Evolutionary conservation across 2,888 invertebrate genomes (phyloP).

Genomic region (Phengaris arion): DNA sequence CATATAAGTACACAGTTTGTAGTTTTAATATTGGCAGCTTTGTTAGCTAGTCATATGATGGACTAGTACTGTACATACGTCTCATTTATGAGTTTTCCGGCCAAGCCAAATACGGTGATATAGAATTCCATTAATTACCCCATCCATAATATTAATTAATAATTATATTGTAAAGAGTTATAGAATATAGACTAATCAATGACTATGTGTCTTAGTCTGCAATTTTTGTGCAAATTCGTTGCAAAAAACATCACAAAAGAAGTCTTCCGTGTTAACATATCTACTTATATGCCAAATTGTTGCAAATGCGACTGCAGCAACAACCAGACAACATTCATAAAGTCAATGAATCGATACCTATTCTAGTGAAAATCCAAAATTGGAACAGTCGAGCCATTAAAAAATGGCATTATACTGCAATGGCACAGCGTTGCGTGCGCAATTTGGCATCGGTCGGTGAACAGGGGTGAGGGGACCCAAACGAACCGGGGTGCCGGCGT

Average conservation of each 20-base stretch:
- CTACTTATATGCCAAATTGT: neutral
- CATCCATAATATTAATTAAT: neutral
- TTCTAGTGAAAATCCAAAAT: neutral
- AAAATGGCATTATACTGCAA: slow-evolving; percentile 40
- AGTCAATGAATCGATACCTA: neutral
- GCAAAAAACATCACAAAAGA: no score
- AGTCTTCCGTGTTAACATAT: no score
- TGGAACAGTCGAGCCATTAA: slow-evolving; percentile 11
- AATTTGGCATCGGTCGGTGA: slow-evolving; percentile 46
- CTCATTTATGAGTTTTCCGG: slow-evolving; percentile 6
- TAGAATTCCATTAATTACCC: neutral
- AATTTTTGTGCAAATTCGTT: neutral
- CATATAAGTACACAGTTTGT: neutral
- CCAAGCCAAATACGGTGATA: slow-evolving; percentile 8
- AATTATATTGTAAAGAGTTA: neutral
- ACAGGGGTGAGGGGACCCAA: slow-evolving; percentile 74
- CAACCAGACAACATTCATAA: neutral
- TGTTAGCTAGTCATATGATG: slow-evolving; percentile 12
- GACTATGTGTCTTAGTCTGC: neutral
- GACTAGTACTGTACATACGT: neutral
- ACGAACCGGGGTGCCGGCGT: slow-evolving; percentile 66
- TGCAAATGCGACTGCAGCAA: neutral
- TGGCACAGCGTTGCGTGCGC: slow-evolving; percentile 60
- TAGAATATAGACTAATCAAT: neutral
- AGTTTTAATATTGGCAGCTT: neutral